A percentile compares a stretch with the other conserved stretches of the same genome.
Evolutionary conservation across 2,888 invertebrate genomes (phyloP).

Genomic region (Spisula subtruncata): DNA sequence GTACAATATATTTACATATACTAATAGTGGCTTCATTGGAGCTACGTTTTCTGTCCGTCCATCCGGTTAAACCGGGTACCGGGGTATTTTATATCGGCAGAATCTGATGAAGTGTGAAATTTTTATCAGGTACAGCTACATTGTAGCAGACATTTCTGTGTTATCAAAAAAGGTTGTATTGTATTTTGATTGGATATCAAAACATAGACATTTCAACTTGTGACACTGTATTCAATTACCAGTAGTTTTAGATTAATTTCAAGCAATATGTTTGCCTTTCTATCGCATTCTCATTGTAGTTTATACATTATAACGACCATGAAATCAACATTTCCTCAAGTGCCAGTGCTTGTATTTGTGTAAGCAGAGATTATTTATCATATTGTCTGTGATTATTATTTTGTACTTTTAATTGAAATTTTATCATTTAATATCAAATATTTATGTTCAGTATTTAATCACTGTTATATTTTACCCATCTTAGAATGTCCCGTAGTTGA

Average conservation of each 20-base stretch:
- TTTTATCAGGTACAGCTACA: background rate
- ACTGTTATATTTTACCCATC: background rate
- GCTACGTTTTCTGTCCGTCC: background rate
- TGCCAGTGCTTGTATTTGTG: slow-evolving; percentile 44
- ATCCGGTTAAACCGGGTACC: background rate
- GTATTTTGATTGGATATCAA: background rate
- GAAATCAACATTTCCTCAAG: slow-evolving; percentile 12
- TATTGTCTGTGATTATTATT: slow-evolving; percentile 38
- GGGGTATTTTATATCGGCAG: background rate
- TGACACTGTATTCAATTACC: background rate
- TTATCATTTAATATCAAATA: background rate
- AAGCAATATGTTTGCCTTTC: background rate
- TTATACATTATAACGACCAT: slow-evolving; percentile 5
- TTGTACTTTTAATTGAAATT: background rate
- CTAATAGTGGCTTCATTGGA: background rate
- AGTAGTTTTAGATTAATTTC: background rate
- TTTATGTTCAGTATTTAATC: slow-evolving; percentile 3
- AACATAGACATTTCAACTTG: background rate
- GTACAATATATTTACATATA: slow-evolving; percentile 5
- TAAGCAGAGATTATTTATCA: slow-evolving; percentile 42
- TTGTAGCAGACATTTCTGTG: background rate
- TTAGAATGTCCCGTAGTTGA: background rate
- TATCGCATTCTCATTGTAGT: background rate
- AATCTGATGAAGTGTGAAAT: background rate
- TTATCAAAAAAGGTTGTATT: background rate